These are phyloP conservation scores for Paradoxurus hermaphroditus DNA, from an alignment of 2,113 vertebrate species.

Conservation along the genomic window DNA sequence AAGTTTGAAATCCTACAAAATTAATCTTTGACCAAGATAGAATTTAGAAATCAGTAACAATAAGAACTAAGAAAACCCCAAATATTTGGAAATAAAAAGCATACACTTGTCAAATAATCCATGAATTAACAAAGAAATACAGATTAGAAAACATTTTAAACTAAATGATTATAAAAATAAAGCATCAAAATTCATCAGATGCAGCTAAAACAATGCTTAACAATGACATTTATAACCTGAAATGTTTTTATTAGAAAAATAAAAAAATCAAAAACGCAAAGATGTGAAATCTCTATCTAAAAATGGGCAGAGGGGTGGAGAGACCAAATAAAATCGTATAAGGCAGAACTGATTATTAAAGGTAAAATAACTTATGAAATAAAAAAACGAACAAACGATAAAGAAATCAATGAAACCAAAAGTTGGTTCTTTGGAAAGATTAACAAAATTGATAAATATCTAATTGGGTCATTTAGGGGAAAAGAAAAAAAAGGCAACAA, in stretches of 20 bases:
- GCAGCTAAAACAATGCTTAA: neutral
- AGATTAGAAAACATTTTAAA: neutral
- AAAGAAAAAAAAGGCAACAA: neutral
- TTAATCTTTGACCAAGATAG: neutral
- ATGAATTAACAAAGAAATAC: neutral
- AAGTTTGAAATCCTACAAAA: neutral
- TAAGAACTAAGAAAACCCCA: neutral
- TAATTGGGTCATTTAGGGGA: neutral
- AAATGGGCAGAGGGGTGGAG: neutral
- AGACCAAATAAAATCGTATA: neutral
- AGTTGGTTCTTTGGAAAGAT: neutral
- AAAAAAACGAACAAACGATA: neutral
- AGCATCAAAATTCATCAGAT: neutral
- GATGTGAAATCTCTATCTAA: neutral
- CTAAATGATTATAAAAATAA: neutral
- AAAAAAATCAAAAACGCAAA: neutral
- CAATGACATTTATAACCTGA: neutral
- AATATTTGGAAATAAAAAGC: neutral
- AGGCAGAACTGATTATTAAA: neutral
- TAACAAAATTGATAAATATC: neutral
- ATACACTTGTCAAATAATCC: neutral
- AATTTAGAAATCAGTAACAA: neutral
- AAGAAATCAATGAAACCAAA: neutral
- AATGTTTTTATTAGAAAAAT: constrained; percentile 1
- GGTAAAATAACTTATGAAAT: neutral